Percentiles rank a stretch among this genome's conserved stretches.
phyloP scores from a whole-genome alignment of 2,113 vertebrate species.

The Oryzias melastigma region DNA sequence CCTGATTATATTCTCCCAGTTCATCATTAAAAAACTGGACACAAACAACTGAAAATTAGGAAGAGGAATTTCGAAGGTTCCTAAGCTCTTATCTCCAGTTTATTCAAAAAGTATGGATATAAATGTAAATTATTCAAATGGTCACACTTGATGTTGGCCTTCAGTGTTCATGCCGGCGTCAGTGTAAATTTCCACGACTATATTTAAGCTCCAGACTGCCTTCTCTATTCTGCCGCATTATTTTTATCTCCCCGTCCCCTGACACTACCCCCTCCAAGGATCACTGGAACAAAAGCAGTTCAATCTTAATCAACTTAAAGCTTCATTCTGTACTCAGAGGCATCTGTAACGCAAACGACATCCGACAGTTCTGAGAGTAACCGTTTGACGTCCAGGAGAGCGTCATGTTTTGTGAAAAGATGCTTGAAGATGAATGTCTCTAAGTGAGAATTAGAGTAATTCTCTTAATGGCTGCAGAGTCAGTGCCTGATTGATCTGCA shows the following conservation, averaged over 20 bases:
- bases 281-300: constrained; percentile 15
- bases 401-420: background rate
- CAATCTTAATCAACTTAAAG: constrained; percentile 35
- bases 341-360: constrained; percentile 15
- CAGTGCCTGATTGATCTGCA: constrained; percentile 39
- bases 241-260: constrained; percentile 56
- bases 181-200: constrained; percentile 67
- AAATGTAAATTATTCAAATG: too few species aligned
- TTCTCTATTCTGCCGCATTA: constrained; percentile 50
- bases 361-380: background rate
- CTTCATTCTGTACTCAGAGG: constrained; percentile 26
- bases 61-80: too few species aligned
- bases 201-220: constrained; percentile 63
- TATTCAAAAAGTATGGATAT: too few species aligned
- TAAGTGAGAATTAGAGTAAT: constrained; percentile 49
- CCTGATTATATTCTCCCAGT: too few species aligned
- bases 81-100: too few species aligned
- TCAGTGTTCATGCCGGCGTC: constrained; percentile 23
- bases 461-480: constrained; percentile 42
- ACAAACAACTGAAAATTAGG: too few species aligned
- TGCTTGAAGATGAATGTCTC: constrained; percentile 22
- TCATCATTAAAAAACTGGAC: too few species aligned
- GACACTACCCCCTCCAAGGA: background rate
- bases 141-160: too few species aligned
- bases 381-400: background rate